Base-by-base conservation (phyloP, 2,888 invertebrate genomes). In the Orchestes rusci region DNA sequence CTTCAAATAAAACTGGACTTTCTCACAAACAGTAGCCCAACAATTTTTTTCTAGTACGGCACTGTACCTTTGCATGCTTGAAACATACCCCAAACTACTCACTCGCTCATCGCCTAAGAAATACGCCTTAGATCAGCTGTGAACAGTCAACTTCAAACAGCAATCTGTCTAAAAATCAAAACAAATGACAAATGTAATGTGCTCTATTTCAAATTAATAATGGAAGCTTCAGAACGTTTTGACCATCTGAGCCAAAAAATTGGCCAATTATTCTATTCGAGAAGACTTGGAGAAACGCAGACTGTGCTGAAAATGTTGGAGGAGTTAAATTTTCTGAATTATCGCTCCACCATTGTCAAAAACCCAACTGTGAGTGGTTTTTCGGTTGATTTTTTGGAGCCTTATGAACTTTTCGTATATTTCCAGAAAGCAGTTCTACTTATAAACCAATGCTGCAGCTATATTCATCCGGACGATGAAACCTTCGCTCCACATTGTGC, bases 251-350 rank as follows among this genome's bases (percentile, higher is more conserved):
- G 61, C 23, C 47, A 58, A 43, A 65, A 62, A 63, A 64, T 67
- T 37, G 57, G 59, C 12, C 61, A 64, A 45, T 49, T 68, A 42
- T 49, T 62, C 8, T 60, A 59, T 48, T 58, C 58, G 27, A 55
- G 63, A 16, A 58, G 59, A 3, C 58, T 63, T 53, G 73, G 69
- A 39, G 72, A 73, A 53, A 70, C 70, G 58, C 61, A 64, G 27
- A 67, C 69, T 53, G 67, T 81, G 3, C 75, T 76, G 56, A 62
- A 65, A 30, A 62, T 74, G 12, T 68, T 84, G 35, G 77, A 77
- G 56, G 77, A 80, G 53, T 66, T 84, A 27, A 82, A 80, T 61
- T 69, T 73, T 1, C 66, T 80, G 36, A 77, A 82, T 54, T 82
- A 72, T 57, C 73, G 74, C 56, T 59, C 59, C 47, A 54, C 61